These are phyloP conservation scores for Eristalis arbustorum DNA, from an alignment of 2,888 invertebrate species.

Conservation along the genomic window DNA sequence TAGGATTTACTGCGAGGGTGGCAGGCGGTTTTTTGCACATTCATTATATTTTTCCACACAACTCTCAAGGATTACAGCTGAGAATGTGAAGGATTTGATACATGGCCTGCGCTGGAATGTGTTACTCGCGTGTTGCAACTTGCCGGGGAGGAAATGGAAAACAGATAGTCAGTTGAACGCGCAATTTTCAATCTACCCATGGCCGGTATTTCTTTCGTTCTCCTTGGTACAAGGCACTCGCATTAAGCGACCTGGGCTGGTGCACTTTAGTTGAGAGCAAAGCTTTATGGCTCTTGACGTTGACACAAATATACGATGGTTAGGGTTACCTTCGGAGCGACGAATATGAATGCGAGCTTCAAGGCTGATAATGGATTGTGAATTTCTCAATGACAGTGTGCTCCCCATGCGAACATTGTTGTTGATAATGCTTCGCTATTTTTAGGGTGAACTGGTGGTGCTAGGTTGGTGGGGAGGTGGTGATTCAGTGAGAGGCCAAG, in stretches of 20 bases:
- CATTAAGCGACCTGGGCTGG: neutral
- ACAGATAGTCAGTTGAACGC: neutral
- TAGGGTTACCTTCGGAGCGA: neutral
- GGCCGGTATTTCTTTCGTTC: no score
- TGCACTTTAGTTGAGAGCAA: neutral
- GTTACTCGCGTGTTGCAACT: neutral
- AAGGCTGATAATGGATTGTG: neutral
- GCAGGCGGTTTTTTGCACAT: conserved; percentile 34
- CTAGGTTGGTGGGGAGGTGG: no score
- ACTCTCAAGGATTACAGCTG: neutral
- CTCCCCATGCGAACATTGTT: neutral
- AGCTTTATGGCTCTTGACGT: neutral
- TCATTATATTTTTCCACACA: neutral
- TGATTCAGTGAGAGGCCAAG: no score
- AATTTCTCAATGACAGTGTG: neutral
- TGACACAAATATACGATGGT: neutral
- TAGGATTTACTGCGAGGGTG: conserved; percentile 51
- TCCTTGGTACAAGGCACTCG: neutral
- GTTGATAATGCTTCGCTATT: no score
- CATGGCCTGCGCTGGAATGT: neutral
- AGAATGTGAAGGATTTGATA: neutral
- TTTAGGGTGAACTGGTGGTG: no score
- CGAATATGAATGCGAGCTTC: neutral
- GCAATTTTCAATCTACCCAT: neutral
- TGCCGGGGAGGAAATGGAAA: neutral